Evolutionary conservation across 2,888 invertebrate genomes (phyloP).

Genomic region (Catocala fraxini): DNA sequence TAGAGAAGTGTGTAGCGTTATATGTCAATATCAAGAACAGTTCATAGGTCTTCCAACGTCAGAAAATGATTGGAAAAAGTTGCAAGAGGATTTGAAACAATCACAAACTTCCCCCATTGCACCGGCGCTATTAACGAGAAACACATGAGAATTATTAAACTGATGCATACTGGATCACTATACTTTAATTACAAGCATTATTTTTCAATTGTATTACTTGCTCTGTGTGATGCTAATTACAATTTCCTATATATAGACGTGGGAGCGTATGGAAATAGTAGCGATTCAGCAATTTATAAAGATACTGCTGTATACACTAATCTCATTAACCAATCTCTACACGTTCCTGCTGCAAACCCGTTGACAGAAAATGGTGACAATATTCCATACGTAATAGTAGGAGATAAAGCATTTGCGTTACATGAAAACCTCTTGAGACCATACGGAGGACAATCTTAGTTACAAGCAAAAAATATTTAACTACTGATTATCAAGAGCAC

Average conservation of each 20-base stretch:
- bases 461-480: slow-evolving; percentile 17
- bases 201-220: slow-evolving; percentile 15
- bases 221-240: slow-evolving; percentile 24
- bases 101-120: no score
- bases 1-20: slow-evolving; percentile 35
- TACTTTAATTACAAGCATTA: slow-evolving; percentile 20
- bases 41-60: no score
- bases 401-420: slow-evolving; percentile 22
- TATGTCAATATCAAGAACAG: slow-evolving; percentile 12
- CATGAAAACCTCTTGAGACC: slow-evolving; percentile 13
- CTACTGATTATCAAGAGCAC: slow-evolving; percentile 11
- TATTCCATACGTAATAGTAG: slow-evolving; percentile 17
- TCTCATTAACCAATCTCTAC: slow-evolving; percentile 19
- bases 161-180: slow-evolving; percentile 19
- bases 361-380: slow-evolving; percentile 16
- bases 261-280: slow-evolving; percentile 17
- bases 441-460: slow-evolving; percentile 12
- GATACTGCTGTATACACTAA: slow-evolving; percentile 21
- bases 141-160: slow-evolving; percentile 22
- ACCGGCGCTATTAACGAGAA: slow-evolving; percentile 11
- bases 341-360: slow-evolving; percentile 18
- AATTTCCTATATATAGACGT: slow-evolving; percentile 18
- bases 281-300: slow-evolving; percentile 22
- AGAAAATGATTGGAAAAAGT: neutral
- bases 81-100: neutral